Evolutionary conservation across 1,140 invertebrate genomes (phyloP).

Genomic region (Lerema accius): DNA sequence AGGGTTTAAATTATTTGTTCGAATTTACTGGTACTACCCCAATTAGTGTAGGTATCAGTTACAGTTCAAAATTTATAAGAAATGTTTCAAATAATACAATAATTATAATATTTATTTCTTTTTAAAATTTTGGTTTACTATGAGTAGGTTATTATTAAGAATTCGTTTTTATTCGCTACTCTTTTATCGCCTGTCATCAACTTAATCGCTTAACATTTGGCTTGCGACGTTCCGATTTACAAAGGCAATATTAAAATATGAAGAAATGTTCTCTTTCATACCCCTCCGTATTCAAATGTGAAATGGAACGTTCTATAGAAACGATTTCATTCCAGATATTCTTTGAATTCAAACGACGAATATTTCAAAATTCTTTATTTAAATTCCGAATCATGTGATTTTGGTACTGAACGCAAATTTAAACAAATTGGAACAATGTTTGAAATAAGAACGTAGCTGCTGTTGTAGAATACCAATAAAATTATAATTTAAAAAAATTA

Average conservation of each 20-base stretch:
- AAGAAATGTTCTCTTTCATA: constrained; percentile 44
- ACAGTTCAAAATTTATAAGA: too few species aligned
- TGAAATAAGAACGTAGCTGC: neutral
- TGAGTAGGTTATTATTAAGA: too few species aligned
- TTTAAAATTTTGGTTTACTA: too few species aligned
- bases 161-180: too few species aligned
- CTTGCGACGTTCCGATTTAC: constrained; percentile 34
- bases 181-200: neutral
- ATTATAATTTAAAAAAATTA: too few species aligned
- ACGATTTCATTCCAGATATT: constrained; percentile 33
- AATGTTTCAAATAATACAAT: too few species aligned
- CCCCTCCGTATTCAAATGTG: constrained; percentile 36
- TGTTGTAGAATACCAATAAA: neutral
- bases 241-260: constrained; percentile 45
- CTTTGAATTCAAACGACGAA: neutral
- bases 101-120: too few species aligned
- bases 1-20: too few species aligned
- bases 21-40: too few species aligned
- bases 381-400: neutral
- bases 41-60: too few species aligned
- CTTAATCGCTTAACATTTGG: neutral
- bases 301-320: constrained; percentile 26
- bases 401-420: neutral
- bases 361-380: neutral
- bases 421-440: neutral